Percentiles rank a stretch among this genome's conserved stretches.
Evolutionary conservation across 2,113 vertebrate genomes (phyloP).

Genomic region (Python bivittatus): DNA sequence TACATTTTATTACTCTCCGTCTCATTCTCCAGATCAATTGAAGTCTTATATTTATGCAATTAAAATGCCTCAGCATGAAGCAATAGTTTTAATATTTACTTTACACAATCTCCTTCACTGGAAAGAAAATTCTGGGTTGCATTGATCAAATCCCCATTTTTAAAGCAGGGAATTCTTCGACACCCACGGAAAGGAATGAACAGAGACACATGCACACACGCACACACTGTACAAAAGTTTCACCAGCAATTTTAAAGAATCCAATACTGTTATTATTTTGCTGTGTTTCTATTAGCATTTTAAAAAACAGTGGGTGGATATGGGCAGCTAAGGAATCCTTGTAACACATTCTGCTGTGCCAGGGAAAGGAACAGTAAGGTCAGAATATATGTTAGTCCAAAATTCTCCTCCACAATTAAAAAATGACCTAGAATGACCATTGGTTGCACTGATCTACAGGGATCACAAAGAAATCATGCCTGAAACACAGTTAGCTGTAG

Average conservation of each 20-base stretch:
- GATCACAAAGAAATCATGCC: conserved; percentile 33
- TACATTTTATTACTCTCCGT: conserved; percentile 46
- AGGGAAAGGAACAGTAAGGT: neutral
- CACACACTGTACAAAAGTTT: conserved; percentile 9
- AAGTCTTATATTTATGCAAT: conserved; percentile 37
- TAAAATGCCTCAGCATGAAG: conserved; percentile 57
- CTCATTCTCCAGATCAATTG: conserved; percentile 29
- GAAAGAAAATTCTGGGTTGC: conserved; percentile 40
- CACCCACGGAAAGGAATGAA: conserved; percentile 22
- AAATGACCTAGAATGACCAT: conserved; percentile 45
- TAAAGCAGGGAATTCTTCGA: conserved; percentile 39
- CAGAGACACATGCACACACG: neutral
- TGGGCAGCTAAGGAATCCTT: conserved; percentile 28
- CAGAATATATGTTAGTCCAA: conserved; percentile 4
- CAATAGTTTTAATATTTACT: conserved; percentile 50
- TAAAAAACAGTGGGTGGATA: conserved; percentile 54
- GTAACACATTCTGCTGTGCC: conserved; percentile 7
- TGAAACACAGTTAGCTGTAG: conserved; percentile 29
- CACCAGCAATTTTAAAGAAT: conserved; percentile 51
- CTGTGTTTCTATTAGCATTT: conserved; percentile 46
- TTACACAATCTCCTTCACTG: conserved; percentile 45
- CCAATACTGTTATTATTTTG: conserved; percentile 22
- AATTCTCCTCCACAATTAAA: conserved; percentile 35
- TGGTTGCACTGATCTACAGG: conserved; percentile 48
- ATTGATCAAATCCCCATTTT: conserved; percentile 48